Conservation (phyloP, 2,113 vertebrate species). For the Archocentrus centrarchus region DNA sequence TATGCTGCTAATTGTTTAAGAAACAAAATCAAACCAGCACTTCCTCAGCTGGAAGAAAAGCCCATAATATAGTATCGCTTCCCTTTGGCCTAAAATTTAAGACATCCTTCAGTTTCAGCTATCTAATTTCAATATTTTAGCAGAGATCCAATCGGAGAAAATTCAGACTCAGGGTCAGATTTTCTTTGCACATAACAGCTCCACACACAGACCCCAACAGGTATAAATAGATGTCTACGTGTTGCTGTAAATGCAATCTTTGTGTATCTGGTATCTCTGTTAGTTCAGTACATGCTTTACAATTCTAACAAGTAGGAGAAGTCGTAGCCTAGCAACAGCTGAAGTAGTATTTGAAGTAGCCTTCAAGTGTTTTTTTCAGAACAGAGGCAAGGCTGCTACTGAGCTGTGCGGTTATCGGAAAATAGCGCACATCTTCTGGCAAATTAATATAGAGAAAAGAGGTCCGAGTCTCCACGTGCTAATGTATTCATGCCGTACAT, state of each 20-base stretch:
- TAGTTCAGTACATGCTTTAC: neutral
- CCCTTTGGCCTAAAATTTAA: neutral
- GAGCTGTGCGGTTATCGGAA: slow-evolving; percentile 5
- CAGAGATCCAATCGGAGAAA: neutral
- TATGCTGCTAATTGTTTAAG: neutral
- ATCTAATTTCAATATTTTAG: neutral
- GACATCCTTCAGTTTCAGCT: neutral
- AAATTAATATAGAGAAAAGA: neutral
- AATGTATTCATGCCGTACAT: neutral
- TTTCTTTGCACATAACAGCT: neutral
- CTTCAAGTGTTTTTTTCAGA: neutral
- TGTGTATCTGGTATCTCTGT: neutral
- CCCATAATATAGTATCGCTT: neutral
- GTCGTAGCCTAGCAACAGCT: slow-evolving; percentile 57
- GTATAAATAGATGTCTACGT: neutral
- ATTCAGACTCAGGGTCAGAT: neutral
- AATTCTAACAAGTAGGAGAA: slow-evolving; percentile 20
- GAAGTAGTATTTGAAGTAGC: slow-evolving; percentile 36
- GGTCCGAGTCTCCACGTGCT: neutral
- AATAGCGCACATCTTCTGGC: neutral
- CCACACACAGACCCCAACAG: neutral
- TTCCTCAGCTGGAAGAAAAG: no score
- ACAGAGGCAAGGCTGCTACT: neutral
- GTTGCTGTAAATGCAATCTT: slow-evolving; percentile 3
- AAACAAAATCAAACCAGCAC: no score